Base-by-base conservation (phyloP, 2,113 vertebrate genomes). In the Pyrgilauda ruficollis region DNA sequence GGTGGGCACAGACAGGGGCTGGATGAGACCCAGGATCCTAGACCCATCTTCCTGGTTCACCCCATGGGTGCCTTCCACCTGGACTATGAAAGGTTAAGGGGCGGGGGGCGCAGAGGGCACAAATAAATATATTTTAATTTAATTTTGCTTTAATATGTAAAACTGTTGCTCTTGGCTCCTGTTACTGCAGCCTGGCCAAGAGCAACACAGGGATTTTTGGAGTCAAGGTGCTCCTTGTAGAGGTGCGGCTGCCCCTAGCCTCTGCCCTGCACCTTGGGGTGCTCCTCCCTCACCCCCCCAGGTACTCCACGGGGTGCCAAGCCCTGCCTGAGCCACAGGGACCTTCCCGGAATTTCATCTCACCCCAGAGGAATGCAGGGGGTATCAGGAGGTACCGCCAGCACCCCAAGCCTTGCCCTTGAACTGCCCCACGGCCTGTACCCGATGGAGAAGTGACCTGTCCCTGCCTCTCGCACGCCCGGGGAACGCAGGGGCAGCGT, bases 91-190 rank as follows among this genome's bases (percentile, higher is more conserved):
- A 76, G 76, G 80, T 85, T 95, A 93, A 77, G 1, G 12, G 23
- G 6, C 44, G 6, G 7, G 15, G 8, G 13, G 16, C 5, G 26
- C 0, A 6, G 15, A 41, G 26, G 2, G 6, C 30, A 79, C 75
- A 92, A 95, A 94, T 81, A 93, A 93, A 94, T 78, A 58, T 24
- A 50, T 94, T 96, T 91, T 95, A 96, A 96, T 96, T 96, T 92
- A 93, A 96, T 97, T 97, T 96, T 88, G 53, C 68, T 96, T 96
- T 97, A 95, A 94, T 97, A 84, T 86, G 64, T 86, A 96, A 95
- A 97, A 88, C 81, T 96, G 90, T 97, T 97, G 90, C 72, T 96
- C 72, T 97, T 97, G 97, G 97, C 90, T 91, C 43, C 39, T 76
- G 46, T 52, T 8, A 3, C 55, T 18, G 8, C 37, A 56, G 64